Evolutionary conservation across 2,113 vertebrate species (phyloP), one percentile per base, ranked within the genome.

Genomic region (Chinchilla lanigera): DNA sequence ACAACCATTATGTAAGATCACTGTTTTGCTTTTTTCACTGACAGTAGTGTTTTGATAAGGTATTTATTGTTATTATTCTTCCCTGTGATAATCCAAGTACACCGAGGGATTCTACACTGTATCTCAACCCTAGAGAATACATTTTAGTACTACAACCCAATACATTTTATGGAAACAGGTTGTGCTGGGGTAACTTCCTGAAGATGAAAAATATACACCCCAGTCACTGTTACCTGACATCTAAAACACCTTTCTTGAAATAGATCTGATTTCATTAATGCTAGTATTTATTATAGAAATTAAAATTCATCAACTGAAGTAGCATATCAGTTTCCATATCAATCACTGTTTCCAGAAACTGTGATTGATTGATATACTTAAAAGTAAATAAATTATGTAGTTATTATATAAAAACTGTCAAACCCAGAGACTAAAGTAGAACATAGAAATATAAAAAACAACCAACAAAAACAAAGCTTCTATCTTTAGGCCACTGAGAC

Each of bases 281-380:
- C 22, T 80, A 60, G 28, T 77, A 35, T 41, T 24, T 69, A 38
- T 52, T 35, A 89, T 47, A 82, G 83, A 89, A 81, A 20, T 90
- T 91, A 93, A 93, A 83, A 90, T 75, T 86, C 65, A 65, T 65
- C 28, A 96, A 60, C 38, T 93, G 50, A 94, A 90, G 47, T 44
- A 83, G 89, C 26, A 65, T 19, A 50, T 50, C 47, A 50, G 47
- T 50, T 50, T 50, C 47, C 28, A 30, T 30, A 44, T 47, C 22
- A 90, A 61, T 24, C 81, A 83, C 58, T 86, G 24, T 14, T 77
- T 7, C 41, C 6, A 16, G 30, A 90, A 60, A 50, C 28, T 86
- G 1, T 50, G 44, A 87, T 33, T 75, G 77, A 84, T 20, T 60
- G 20, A 77, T 54, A 50, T 14, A 80, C 75, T 84, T n/a, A 50